These are phyloP conservation scores for Parazoanthus atlanticus DNA, from an alignment of 92 coral and sea anemone genomes.

Conservation along the genomic window DNA sequence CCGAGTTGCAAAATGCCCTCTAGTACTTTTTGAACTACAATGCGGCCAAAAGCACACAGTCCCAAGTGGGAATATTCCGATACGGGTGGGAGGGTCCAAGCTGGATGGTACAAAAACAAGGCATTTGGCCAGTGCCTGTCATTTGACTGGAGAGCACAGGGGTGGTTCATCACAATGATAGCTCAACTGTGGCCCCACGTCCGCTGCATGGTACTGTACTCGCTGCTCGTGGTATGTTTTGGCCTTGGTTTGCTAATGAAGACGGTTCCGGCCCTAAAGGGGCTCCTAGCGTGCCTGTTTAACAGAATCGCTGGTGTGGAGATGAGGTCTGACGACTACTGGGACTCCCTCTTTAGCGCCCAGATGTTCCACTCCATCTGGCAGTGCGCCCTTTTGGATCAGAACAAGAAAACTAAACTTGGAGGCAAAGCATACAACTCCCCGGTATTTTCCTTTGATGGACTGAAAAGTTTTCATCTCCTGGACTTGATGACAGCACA, in stretches of 20 bases:
- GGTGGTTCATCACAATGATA: not conserved
- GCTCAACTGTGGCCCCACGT: conserved; percentile 28
- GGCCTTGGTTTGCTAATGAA: conserved; percentile 63
- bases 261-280: conserved; percentile 67
- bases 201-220: conserved; percentile 43
- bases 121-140: not conserved
- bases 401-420: conserved; percentile 53
- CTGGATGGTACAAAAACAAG: conserved; percentile 26
- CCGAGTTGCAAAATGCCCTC: not conserved
- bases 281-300: conserved; percentile 52
- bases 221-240: conserved; percentile 52
- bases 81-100: conserved; percentile 16
- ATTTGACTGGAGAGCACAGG: conserved; percentile 13
- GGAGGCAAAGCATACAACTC: conserved; percentile 72
- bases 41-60: conserved; percentile 15
- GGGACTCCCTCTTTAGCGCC: conserved; percentile 79
- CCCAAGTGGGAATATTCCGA: conserved; percentile 20
- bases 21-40: conserved; percentile 17
- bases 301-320: conserved; percentile 68
- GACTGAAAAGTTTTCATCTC: conserved; percentile 60
- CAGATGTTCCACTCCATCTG: conserved; percentile 75
- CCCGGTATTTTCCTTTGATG: conserved; percentile 72
- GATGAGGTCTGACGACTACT: conserved; percentile 77
- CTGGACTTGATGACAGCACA: conserved; percentile 71
- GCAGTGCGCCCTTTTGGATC: conserved; percentile 64